These are phyloP conservation scores for Rugalucina vietnamica DNA, from an alignment of 2,888 invertebrate species.

Conservation along the genomic window DNA sequence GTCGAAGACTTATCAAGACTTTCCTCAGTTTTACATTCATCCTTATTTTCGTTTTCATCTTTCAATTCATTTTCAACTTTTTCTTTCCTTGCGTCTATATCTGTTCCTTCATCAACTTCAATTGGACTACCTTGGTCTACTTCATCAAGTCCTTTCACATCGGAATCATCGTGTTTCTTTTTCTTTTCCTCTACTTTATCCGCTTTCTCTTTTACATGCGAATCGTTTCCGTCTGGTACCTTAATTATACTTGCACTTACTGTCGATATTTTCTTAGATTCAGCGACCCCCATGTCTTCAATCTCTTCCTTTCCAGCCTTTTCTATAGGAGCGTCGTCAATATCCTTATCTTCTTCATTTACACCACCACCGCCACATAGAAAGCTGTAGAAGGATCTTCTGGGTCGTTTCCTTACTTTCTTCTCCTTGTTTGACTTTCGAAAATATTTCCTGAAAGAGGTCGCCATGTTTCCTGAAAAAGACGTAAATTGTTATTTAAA, in stretches of 20 bases:
- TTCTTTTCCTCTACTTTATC: not conserved
- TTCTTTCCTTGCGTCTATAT: not conserved
- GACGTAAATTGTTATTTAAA: not conserved
- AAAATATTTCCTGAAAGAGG: not conserved
- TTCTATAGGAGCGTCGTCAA: not conserved
- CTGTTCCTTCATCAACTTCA: not conserved
- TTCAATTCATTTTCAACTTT: not conserved
- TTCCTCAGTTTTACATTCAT: not conserved
- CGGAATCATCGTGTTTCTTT: not conserved
- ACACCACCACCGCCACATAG: not conserved
- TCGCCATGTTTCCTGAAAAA: slow-evolving; percentile 2
- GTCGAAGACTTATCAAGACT: not conserved
- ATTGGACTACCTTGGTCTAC: not conserved
- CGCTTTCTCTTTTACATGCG: not conserved
- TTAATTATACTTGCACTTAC: not conserved
- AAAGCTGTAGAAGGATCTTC: not conserved
- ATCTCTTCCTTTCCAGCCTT: not conserved
- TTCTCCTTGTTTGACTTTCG: not conserved
- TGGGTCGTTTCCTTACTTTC: not conserved
- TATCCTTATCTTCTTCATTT: not conserved
- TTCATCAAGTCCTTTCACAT: not conserved
- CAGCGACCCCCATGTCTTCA: not conserved
- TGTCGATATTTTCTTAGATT: not conserved
- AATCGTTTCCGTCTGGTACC: not conserved
- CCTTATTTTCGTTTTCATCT: not conserved